Base-by-base conservation (phyloP, 2,797 vertebrate genomes). In the Nannoperca obscura region DNA sequence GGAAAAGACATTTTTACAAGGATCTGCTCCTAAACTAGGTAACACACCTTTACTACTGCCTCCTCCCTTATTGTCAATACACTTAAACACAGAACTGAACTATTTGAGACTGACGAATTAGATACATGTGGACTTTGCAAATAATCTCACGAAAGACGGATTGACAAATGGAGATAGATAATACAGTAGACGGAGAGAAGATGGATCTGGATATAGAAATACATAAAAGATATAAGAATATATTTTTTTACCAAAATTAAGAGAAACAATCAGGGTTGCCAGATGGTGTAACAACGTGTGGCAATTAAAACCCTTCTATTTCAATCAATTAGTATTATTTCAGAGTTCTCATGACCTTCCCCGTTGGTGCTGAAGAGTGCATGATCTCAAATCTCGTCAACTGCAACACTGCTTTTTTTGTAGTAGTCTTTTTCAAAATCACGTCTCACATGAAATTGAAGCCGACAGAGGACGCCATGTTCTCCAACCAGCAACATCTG, bases 31-130 rank as follows among this genome's bases (percentile, higher is more conserved):
- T 58, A 24, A 54, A 81, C 24, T 14, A 44, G 61, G 0, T 0
- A 13, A 24, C 54, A 70, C 22, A 72, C 22, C 40, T 71, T 78
- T 17, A 53, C 30, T 9, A 49, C 32, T 11, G 13, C 24, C 22
- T 68, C 22, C 49, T 38, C 12, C 59, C 3, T 24, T 6, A 49
- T 19, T 9, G 14, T 40, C 30, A 61, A 24, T 11, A 49, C n/a
- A 65, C 50, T 67, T 4, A 75, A 50, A 12, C 13, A 27, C 2
- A 61, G 0, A 40, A 10, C 5, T 24, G 0, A 57, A 40, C 34
- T 2, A 13, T 10, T 50, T 20, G 6, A 50, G 13, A 30, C 5
- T 8, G 6, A 68, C 30, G 9, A 34, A 49, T 44, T 27, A 40
- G 4, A 74, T 5, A 49, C 8, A 24, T 15, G 7, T 32, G 6